Conservation (phyloP, 2,797 vertebrate species). For the Myotis daubentonii region DNA sequence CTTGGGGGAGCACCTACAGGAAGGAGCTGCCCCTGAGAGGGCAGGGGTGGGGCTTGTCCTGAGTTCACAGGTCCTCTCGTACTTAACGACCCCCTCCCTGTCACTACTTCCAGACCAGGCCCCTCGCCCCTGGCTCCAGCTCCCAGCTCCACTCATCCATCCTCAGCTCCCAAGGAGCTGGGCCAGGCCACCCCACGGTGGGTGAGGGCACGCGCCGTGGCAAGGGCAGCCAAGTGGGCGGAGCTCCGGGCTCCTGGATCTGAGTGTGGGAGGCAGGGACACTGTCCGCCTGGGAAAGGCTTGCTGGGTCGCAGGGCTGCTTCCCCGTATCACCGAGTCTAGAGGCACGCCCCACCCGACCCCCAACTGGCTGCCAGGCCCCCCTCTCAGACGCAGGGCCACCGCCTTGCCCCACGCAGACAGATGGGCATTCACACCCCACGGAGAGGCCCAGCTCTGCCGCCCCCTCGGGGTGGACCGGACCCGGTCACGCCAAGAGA, state of each 20-base stretch:
- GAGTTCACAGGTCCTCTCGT: not conserved
- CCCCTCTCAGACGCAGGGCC: not conserved
- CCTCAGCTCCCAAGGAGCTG: not conserved
- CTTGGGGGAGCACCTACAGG: slow-evolving; percentile 37
- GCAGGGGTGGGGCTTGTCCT: not conserved
- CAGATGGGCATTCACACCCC: not conserved
- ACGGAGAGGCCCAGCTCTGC: no score
- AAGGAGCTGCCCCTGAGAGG: not conserved
- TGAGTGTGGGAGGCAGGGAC: not conserved
- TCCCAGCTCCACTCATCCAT: not conserved
- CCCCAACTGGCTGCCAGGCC: not conserved
- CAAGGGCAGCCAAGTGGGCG: not conserved
- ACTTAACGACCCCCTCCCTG: not conserved
- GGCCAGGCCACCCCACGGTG: not conserved
- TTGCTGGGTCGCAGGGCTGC: not conserved
- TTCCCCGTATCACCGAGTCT: not conserved
- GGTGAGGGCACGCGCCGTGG: not conserved
- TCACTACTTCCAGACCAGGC: not conserved
- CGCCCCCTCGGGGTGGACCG: not conserved
- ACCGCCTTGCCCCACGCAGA: not conserved
- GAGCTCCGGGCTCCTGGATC: not conserved
- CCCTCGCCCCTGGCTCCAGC: not conserved
- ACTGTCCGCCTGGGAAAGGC: not conserved
- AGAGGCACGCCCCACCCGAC: not conserved
- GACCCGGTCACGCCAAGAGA: not conserved